Evolutionary conservation across 2,797 vertebrate genomes (phyloP), one percentile per base, ranked within the genome.

Genomic region (Smutsia temminckii): DNA sequence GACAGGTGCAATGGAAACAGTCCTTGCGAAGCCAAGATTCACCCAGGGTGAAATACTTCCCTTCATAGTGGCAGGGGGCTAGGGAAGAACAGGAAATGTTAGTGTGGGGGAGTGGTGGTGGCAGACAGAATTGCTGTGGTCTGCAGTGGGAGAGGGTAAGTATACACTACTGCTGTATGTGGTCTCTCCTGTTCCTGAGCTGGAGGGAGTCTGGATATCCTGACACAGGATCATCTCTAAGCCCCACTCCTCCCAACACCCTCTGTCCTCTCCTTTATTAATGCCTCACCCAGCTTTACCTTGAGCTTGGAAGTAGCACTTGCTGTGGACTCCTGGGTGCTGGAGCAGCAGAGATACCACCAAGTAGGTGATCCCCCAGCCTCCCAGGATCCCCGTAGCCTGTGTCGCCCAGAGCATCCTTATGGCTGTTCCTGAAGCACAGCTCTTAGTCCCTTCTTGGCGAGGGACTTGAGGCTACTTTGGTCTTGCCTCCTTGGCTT

Each of bases 1-100:
- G 98, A 96, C 99, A 99, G 98, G 99, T 99, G 98, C 99, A 99
- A 95, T 99, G 99, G 98, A 99, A 98, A 85, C 99, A 99, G 74
- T 99, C 98, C 78, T 98, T 96, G 89, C 99, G 99, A 98, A 99
- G 99, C 99, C 99, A 99, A 0, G 98, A 99, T 72, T 99, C 99
- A 0, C 99, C 99, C 42, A 99, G 97, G 7, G 98, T 98, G 93
- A 98, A 99, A 46, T 98, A 97, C 93, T 98, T 99, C 71, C 99
- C 99, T 84, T 99, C 98, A 0, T 99, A 99, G 94, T 98, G 98
- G 17, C 99, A 99, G 93, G 98, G 97, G 8, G 98, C 99, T 99
- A 97, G 49, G 97, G 90, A 71, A 71, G 93, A 97, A 96, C 11
- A 1, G 3, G 27, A 40, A 89, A 55, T 85, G 23, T 83, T 72